Evolutionary conservation across 2,113 vertebrate species (phyloP).

Genomic region (Notarius quadriscutis): DNA sequence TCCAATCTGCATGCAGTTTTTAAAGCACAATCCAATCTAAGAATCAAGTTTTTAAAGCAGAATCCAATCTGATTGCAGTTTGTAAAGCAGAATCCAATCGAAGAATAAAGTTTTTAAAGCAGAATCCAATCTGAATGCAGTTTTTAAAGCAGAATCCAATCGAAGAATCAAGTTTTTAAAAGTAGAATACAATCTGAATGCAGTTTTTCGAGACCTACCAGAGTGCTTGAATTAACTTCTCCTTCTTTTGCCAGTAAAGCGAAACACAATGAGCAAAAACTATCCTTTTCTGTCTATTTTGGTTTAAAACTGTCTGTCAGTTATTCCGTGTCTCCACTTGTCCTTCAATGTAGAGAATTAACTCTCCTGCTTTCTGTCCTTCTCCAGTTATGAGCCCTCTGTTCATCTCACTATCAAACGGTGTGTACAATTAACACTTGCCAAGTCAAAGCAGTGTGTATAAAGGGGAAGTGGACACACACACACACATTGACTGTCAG

Average conservation of each 20-base stretch:
- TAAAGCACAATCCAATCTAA: neutral
- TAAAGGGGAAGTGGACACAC: slow-evolving; percentile 43
- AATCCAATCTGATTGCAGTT: too few relatives aligned
- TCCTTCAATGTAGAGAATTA: neutral
- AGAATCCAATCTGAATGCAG: neutral
- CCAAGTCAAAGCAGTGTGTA: neutral
- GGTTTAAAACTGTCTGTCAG: neutral
- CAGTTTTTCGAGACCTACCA: neutral
- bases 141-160: neutral
- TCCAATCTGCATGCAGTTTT: neutral
- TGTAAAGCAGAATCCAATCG: neutral
- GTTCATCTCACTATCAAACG: neutral
- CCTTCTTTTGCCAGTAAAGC: neutral
- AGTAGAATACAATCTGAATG: neutral
- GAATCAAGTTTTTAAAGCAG: neutral
- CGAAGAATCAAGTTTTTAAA: neutral
- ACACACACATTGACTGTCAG: neutral
- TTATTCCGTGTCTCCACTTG: neutral
- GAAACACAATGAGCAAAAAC: neutral
- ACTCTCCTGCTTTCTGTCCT: neutral
- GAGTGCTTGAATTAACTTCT: neutral
- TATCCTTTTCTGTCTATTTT: neutral
- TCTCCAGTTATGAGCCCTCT: neutral
- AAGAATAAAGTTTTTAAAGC: neutral
- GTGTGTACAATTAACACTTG: neutral